Evolutionary conservation across 2,888 invertebrate genomes (phyloP), one percentile per base, ranked within the genome.

Genomic region (Capitulum mitella): DNA sequence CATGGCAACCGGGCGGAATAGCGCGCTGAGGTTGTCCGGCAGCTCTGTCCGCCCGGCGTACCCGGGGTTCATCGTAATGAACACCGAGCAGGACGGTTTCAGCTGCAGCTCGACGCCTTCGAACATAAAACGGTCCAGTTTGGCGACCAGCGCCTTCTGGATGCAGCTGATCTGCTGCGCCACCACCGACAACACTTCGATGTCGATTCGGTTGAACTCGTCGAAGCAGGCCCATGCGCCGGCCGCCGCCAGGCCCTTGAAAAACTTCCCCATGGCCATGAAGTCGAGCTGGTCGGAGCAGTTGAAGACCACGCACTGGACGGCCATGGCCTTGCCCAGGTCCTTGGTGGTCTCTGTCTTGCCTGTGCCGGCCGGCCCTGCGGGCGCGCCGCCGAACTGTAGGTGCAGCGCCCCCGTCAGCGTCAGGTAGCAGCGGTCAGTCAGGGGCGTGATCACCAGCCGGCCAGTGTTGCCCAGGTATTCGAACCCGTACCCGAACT

Each of bases 221-320:
- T 94, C 94, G 85, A 94, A 94, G 85, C 94, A 94, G 0, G 91
- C 92, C 94, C 94, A 94, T 0, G 93, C 92, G 14, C 94, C 94
- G 80, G 92, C 90, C 1, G 92, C 90, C 3, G 94, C 93, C 77
- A 94, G 86, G 0, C 94, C 97, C 78, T 81, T 82, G 76, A 82
- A 82, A 76, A 87, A 86, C 84, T 97, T 97, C 77, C 97, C 96
- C 84, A 97, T 89, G 3, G 96, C 96, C 81, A 96, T 89, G 84
- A 96, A 97, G 85, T 97, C 97, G 80, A 97, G 87, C n/a, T 96
- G 96, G 85, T 97, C 96, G 0, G 97, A 97, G 84, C 97, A 97
- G 87, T 97, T 97, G 86, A 97, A 97, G 0, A 97, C 96, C 3
- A 97, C 94, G 86, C 97, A 97, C 86, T 95, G 95, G 0, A 96